Percentiles rank a stretch among this genome's conserved stretches.
phyloP scores from a whole-genome alignment of 2,888 invertebrate species.

The Lypha dubia region DNA sequence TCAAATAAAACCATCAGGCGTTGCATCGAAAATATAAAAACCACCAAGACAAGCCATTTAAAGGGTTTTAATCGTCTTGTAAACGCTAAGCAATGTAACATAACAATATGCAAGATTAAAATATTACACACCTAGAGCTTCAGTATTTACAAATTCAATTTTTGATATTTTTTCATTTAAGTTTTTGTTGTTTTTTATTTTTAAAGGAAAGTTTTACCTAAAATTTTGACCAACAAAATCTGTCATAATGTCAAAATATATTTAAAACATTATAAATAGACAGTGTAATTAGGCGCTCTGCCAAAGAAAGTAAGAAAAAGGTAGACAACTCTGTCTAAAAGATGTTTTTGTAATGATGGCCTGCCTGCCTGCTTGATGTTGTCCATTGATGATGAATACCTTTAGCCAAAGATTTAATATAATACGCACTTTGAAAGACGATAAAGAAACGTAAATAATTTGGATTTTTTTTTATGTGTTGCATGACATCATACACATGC shows the following conservation, averaged over 20 bases:
- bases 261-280: conserved; percentile 66
- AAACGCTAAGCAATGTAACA: conserved; percentile 34
- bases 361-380: too few relatives aligned
- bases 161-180: conserved; percentile 19
- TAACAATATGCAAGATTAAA: conserved; percentile 38
- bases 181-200: conserved; percentile 10
- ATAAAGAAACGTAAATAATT: conserved; percentile 16
- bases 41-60: conserved; percentile 22
- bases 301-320: conserved; percentile 14
- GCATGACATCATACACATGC: conserved; percentile 28
- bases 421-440: conserved; percentile 18
- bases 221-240: conserved; percentile 60
- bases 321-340: conserved; percentile 17
- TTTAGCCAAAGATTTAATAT: background rate
- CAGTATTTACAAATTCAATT: conserved; percentile 26
- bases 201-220: conserved; percentile 61
- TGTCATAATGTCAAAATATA: conserved; percentile 72
- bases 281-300: conserved; percentile 52
- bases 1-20: conserved; percentile 36
- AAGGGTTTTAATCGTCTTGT: conserved; percentile 54
- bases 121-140: conserved; percentile 54
- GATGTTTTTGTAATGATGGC: conserved; percentile 8
- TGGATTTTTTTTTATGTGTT: conserved; percentile 2
- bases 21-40: conserved; percentile 3
- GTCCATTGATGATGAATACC: conserved; percentile 36